Conservation (phyloP, 2,113 vertebrate species). For the Rhinichthys klamathensis region DNA sequence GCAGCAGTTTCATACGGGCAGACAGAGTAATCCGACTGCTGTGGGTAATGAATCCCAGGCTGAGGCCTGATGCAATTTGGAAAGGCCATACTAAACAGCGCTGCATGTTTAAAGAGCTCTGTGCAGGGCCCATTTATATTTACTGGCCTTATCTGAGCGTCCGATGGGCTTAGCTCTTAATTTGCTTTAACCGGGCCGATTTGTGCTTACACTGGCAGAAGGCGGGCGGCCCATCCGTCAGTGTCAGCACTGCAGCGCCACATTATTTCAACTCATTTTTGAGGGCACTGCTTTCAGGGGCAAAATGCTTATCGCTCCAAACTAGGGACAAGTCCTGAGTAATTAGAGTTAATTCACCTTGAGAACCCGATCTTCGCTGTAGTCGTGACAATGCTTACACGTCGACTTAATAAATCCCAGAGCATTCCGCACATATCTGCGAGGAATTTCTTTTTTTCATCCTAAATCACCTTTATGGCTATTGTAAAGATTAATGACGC, state of each 20-base stretch:
- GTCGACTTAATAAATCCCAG: slow-evolving; percentile 31
- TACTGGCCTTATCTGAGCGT: slow-evolving; percentile 55
- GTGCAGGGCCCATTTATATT: slow-evolving; percentile 51
- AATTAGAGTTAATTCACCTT: slow-evolving; percentile 97
- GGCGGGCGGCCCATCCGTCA: slow-evolving; percentile 84
- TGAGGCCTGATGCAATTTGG: slow-evolving; percentile 55
- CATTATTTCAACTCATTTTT: slow-evolving; percentile 97
- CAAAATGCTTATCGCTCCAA: slow-evolving; percentile 87
- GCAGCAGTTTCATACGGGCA: slow-evolving; percentile 17
- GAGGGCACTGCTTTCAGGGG: slow-evolving; percentile 86
- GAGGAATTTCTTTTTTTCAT: not conserved
- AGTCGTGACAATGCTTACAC: slow-evolving; percentile 34
- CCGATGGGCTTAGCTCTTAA: slow-evolving; percentile 74
- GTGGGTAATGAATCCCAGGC: slow-evolving; percentile 58
- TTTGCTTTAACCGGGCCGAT: slow-evolving; percentile 75
- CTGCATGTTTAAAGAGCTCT: slow-evolving; percentile 50
- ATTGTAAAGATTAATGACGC: slow-evolving; percentile 13
- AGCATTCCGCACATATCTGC: not conserved
- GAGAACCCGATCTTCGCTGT: slow-evolving; percentile 81
- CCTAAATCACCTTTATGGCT: slow-evolving; percentile 39
- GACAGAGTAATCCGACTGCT: slow-evolving; percentile 45
- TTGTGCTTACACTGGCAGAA: slow-evolving; percentile 73
- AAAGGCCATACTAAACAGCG: slow-evolving; percentile 55
- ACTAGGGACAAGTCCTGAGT: slow-evolving; percentile 90
- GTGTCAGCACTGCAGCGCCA: slow-evolving; percentile 81